A percentile compares a stretch with the other conserved stretches of the same genome.
phyloP scores from a whole-genome alignment of 2,797 vertebrate genomes.

The Cynodonichthys magdalenae region DNA sequence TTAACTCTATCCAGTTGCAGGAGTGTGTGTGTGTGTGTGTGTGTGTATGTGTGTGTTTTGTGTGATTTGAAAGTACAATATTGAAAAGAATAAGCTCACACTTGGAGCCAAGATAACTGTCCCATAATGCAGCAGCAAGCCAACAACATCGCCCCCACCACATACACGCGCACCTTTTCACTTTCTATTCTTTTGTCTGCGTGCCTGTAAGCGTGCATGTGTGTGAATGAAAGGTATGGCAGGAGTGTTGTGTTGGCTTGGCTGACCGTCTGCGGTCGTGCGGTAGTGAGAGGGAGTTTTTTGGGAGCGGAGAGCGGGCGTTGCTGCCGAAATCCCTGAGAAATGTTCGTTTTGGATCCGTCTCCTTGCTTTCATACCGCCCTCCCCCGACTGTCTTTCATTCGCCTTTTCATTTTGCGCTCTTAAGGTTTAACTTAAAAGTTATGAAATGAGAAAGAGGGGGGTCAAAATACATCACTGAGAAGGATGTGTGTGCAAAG shows the following conservation, averaged over 20 bases:
- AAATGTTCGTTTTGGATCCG: conserved; percentile 88
- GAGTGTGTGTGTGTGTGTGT: conserved; percentile 28
- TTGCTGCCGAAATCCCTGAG: conserved; percentile 86
- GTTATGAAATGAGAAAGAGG: conserved; percentile 76
- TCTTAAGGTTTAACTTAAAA: conserved; percentile 80
- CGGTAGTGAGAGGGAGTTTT: conserved; percentile 78
- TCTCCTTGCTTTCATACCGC: conserved; percentile 84
- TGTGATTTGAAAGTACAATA: conserved; percentile 52
- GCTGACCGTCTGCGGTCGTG: conserved; percentile 85
- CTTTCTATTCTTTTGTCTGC: conserved; percentile 33
- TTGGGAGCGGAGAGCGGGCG: conserved; percentile 79
- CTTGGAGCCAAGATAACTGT: conserved; percentile 73
- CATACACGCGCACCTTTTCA: conserved; percentile 16
- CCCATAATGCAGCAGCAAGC: conserved; percentile 62
- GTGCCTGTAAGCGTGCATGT: conserved; percentile 37
- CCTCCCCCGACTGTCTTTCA: conserved; percentile 79
- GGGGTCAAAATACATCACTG: conserved; percentile 70
- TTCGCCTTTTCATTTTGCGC: conserved; percentile 77
- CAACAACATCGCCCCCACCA: conserved; percentile 49
- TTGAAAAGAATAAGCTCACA: conserved; percentile 73
- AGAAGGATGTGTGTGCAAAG: conserved; percentile 49
- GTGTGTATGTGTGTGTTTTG: conserved; percentile 23
- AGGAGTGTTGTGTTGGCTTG: conserved; percentile 84
- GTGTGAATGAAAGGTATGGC: conserved; percentile 77
- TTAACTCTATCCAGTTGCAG: conserved; percentile 62